Base-by-base conservation (phyloP, 2,113 vertebrate genomes). In the Peucedramus taeniatus region DNA sequence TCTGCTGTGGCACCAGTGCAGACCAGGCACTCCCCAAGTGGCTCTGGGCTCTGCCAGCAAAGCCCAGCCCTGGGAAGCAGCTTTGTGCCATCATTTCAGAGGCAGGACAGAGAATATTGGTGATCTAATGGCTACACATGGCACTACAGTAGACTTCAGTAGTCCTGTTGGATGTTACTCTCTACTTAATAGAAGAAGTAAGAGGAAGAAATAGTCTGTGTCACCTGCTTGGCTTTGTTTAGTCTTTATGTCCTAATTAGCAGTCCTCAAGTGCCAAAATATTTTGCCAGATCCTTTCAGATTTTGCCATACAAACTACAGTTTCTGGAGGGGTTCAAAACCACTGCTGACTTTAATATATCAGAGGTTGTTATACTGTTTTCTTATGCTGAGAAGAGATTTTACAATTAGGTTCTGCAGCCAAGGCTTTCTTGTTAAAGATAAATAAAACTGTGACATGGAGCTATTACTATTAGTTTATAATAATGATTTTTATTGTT, bases 91-190 rank as follows among this genome's bases (percentile, higher is more conserved):
- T 20, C 22, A 6, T 22, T 21, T 27, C 69, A 16, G 9, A 49
- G 26, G 2, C 54, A 18, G 30, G 13, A 28, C 33, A 39, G 20
- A 42, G 60, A 12, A 18, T 1, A 23, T 0, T 7, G 3, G 16
- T 7, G 30, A 61, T 30, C 51, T 44, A 13, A n/a, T 10, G n/a
- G 40, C 45, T 33, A 15, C 42, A 53, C 13, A 2, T 8, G 33
- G 26, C 44, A 30, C 0, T 2, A 13, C 31, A 56, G 45, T 1
- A 37, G 28, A 20, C 12, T 80, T 39, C 28, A 21, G 15, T 26
- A 37, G 18, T 85, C 28, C 82, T 49, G 7, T 4, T 16, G 20
- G 22, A 15, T 2, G 1, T 4, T 37, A 18, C 4, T 9, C 26
- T 78, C 77, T 45, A 30, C 31, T 23, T 49, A 13, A 18, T 37